Conservation (phyloP, 2,113 vertebrate species). For the Alligator mississippiensis region DNA sequence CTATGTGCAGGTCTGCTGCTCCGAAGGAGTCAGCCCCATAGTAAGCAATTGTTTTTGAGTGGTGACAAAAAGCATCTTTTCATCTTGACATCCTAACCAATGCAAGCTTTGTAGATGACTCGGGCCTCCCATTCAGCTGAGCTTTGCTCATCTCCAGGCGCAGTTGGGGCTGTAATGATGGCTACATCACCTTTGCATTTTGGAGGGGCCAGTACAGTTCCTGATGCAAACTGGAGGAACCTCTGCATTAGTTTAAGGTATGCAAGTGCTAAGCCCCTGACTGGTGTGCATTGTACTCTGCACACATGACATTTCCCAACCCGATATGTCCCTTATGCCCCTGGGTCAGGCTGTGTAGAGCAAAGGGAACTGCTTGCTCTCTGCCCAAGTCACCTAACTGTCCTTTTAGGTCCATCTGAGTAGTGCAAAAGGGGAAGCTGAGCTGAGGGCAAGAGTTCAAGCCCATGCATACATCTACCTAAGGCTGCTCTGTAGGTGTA, state of each 20-base stretch:
- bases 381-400: neutral
- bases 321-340: neutral
- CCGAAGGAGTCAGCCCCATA: neutral
- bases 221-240: neutral
- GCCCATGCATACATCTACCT: neutral
- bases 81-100: conserved; percentile 11
- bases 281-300: neutral
- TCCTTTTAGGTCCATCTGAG: neutral
- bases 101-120: conserved; percentile 60
- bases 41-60: neutral
- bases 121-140: neutral
- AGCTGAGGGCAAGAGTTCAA: neutral
- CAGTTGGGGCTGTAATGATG: conserved; percentile 32
- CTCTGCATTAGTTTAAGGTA: neutral
- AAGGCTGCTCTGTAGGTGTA: neutral
- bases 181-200: accelerated
- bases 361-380: neutral
- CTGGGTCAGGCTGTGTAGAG: neutral
- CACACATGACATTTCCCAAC: neutral
- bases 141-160: neutral
- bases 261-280: neutral
- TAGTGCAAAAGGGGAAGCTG: neutral
- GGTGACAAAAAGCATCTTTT: conserved; percentile 36
- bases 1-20: conserved; percentile 17
- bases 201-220: neutral